These are phyloP conservation scores for Aspidiotus rigidus DNA, from an alignment of 2,888 invertebrate species.

Conservation along the genomic window DNA sequence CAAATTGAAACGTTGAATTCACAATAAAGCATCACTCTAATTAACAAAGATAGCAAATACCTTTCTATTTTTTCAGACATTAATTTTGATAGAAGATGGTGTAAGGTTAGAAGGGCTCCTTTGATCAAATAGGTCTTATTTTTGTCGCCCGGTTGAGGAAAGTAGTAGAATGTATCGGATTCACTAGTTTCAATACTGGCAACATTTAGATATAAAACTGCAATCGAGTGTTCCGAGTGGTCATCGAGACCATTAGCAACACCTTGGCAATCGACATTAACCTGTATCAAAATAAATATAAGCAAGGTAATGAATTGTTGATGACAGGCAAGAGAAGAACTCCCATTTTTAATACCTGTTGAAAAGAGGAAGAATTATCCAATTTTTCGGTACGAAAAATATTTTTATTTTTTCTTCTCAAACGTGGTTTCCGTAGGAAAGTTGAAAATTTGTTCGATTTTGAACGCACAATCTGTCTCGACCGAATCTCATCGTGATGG, in stretches of 20 bases:
- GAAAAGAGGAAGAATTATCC: too few species aligned
- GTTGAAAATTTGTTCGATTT: constrained; percentile 15
- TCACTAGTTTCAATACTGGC: not conserved
- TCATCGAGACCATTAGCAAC: not conserved
- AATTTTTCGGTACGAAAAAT: not conserved
- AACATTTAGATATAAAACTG: constrained; percentile 10
- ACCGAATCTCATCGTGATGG: not conserved
- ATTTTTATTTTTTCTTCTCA: constrained; percentile 12
- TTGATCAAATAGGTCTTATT: constrained; percentile 23
- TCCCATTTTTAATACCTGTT: too few species aligned
- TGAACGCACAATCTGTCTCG: not conserved
- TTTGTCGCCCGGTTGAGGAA: constrained; percentile 22
- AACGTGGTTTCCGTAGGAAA: constrained; percentile 7
- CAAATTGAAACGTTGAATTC: not conserved
- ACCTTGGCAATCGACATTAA: too few species aligned
- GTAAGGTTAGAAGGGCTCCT: constrained; percentile 35
- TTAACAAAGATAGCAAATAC: not conserved
- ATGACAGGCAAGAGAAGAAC: too few species aligned
- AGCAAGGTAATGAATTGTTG: too few species aligned
- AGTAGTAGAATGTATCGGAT: constrained; percentile 2
- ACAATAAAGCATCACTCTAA: not conserved
- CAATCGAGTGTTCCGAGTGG: not conserved
- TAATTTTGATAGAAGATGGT: constrained; percentile 33
- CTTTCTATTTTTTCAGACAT: constrained; percentile 24
- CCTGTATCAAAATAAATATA: too few species aligned